Evolutionary conservation across 2,113 vertebrate genomes (phyloP), one percentile per base, ranked within the genome.

Genomic region (Plecotus auritus): DNA sequence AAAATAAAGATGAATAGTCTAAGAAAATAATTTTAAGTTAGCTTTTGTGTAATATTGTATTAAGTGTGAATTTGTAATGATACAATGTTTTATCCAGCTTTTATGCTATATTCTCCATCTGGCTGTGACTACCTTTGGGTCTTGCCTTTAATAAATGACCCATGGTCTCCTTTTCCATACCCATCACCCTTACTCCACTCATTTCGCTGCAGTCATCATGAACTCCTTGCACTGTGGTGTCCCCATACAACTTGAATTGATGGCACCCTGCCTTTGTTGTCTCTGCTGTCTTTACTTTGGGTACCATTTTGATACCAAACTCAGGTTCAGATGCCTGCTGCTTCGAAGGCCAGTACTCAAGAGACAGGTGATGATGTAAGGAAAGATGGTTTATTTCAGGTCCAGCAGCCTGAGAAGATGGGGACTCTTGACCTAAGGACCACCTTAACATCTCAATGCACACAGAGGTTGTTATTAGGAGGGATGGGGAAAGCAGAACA

Each of bases 1-100:
- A 28, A 13, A 69, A 54, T 40, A 80, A 85, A 85, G 7, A 26
- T 69, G 4, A 87, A 69, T 59, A 66, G 40, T 10, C 72, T 72
- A 35, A 89, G 45, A 73, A 83, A 51, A 70, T 76, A 67, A 73
- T 45, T 83, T 59, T 51, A 67, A 89, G 16, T 84, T 83, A 73
- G 23, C 28, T 83, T 87, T 78, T 66, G 28, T 59, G 20, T 61
- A 30, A 83, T 70, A n/a, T 30, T 35, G 54, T 42, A 32, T 54
- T 32, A 73, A 4, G 26, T 35, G 7, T 73, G 20, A 47, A 37
- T 45, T 28, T 73, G 1, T 87, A 61, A 86, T 28, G 76, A 54
- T 74, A 69, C 69, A 61, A 73, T 45, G 22, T 47, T 89, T 72
- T n/a, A 22, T 54, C 20, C 10, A 49, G 32, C 11, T 80, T 90